Conservation (phyloP, 1,140 invertebrate species). For the Heliconius hermathena region DNA sequence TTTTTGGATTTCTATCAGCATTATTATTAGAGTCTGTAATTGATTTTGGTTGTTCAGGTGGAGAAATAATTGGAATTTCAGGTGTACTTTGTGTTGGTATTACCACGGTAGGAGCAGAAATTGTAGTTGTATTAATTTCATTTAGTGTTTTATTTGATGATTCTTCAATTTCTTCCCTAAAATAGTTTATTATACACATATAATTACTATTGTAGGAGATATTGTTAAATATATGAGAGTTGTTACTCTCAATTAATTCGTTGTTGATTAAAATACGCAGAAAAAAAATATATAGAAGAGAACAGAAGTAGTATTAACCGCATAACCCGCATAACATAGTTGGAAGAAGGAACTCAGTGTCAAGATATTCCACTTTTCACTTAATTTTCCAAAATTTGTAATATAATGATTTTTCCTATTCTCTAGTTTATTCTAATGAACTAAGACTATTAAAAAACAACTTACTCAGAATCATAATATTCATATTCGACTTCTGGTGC, state of each 20-base stretch:
- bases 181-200: conserved; percentile 25
- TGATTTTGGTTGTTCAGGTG: conserved; percentile 24
- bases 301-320: no score
- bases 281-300: no score
- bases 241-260: no score
- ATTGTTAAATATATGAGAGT: not conserved
- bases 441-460: not conserved
- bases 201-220: not conserved
- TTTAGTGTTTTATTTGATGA: conserved; percentile 40
- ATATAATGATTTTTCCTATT: not conserved
- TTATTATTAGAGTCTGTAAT: conserved; percentile 34
- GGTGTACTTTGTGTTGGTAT: conserved; percentile 1
- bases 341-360: no score
- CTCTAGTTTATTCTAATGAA: not conserved
- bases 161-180: conserved; percentile 59
- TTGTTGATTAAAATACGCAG: no score
- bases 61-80: not conserved
- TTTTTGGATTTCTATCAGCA: conserved; percentile 19
- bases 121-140: conserved; percentile 47
- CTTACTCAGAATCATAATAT: conserved; percentile 54
- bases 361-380: no score
- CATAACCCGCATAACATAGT: no score
- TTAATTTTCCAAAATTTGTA: not conserved
- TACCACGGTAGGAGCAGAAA: conserved; percentile 39
- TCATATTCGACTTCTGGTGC: conserved; percentile 56